These are phyloP conservation scores for Frankliniella intonsa DNA, from an alignment of 2,888 invertebrate species.

Conservation along the genomic window DNA sequence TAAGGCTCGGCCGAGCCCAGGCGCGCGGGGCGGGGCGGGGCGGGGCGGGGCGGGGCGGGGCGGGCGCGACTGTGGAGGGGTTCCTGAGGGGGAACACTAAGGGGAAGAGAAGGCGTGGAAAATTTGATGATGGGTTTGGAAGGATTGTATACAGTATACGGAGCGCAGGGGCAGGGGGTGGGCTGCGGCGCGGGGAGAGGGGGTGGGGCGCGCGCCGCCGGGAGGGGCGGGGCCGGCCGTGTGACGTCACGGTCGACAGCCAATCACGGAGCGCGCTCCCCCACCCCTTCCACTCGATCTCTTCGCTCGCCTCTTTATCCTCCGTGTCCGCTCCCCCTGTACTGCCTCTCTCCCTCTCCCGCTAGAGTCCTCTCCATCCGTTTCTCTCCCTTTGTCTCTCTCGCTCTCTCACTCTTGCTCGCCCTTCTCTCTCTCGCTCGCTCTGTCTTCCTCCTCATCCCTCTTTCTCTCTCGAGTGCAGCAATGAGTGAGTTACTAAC, in stretches of 20 bases:
- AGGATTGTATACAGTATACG: constrained; percentile 15
- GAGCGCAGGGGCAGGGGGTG: neutral
- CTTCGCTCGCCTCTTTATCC: neutral
- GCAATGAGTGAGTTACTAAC: constrained; percentile 13
- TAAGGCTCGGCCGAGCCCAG: neutral
- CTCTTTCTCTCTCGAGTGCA: neutral
- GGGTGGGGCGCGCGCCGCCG: neutral
- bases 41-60: neutral
- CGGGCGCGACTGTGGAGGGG: neutral
- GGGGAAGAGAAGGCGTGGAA: constrained; percentile 6
- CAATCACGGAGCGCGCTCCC: neutral
- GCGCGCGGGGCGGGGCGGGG: neutral
- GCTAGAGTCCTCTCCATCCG: neutral
- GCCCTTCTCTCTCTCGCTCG: neutral
- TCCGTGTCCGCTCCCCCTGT: neutral
- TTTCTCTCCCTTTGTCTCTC: neutral
- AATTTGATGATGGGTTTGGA: constrained; percentile 22
- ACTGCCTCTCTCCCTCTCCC: neutral
- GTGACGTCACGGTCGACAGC: neutral
- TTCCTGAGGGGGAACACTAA: neutral
- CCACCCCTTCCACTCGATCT: neutral
- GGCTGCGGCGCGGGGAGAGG: neutral
- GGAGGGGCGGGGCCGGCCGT: neutral
- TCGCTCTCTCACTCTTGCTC: too few relatives aligned
- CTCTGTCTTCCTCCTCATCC: neutral